Conservation (phyloP, 2,797 vertebrate genomes). For the Percopsis omiscomaycus region DNA sequence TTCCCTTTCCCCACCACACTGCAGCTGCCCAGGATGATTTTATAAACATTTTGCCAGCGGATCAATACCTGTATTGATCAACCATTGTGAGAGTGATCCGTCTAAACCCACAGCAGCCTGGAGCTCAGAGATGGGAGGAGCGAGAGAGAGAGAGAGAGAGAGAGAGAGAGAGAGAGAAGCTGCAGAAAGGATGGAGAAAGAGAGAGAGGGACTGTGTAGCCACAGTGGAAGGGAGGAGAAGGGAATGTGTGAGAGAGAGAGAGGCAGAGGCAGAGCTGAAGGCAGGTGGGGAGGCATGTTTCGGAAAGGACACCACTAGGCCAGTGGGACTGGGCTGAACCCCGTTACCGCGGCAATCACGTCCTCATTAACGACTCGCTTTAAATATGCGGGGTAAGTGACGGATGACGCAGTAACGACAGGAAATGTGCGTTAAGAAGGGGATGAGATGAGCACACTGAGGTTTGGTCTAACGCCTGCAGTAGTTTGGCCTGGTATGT, state of each 20-base stretch:
- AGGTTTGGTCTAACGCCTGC: slow-evolving; percentile 54
- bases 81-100: slow-evolving; percentile 98
- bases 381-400: slow-evolving; percentile 74
- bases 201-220: slow-evolving; percentile 78
- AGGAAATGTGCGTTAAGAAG: slow-evolving; percentile 55
- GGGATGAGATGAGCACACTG: slow-evolving; percentile 53
- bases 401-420: slow-evolving; percentile 55
- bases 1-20: slow-evolving; percentile 47
- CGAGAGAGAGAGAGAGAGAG: slow-evolving; percentile 53
- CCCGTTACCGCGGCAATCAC: slow-evolving; percentile 70
- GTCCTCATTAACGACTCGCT: slow-evolving; percentile 80
- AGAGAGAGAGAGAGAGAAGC: slow-evolving; percentile 69
- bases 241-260: slow-evolving; percentile 69
- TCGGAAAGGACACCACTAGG: slow-evolving; percentile 57
- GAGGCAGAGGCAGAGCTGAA: slow-evolving; percentile 72
- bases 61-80: slow-evolving; percentile 99
- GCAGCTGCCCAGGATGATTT: slow-evolving; percentile 90
- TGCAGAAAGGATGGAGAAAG: slow-evolving; percentile 81
- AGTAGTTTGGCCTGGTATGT: slow-evolving; percentile 69
- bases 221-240: slow-evolving; percentile 79
- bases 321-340: slow-evolving; percentile 66
- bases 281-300: slow-evolving; percentile 76
- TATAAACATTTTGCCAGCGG: slow-evolving; percentile 99
- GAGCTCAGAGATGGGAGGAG: slow-evolving; percentile 86
- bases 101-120: slow-evolving; percentile 85